Evolutionary conservation across 2,113 vertebrate species (phyloP), one percentile per base, ranked within the genome.

Genomic region (Micromys minutus): DNA sequence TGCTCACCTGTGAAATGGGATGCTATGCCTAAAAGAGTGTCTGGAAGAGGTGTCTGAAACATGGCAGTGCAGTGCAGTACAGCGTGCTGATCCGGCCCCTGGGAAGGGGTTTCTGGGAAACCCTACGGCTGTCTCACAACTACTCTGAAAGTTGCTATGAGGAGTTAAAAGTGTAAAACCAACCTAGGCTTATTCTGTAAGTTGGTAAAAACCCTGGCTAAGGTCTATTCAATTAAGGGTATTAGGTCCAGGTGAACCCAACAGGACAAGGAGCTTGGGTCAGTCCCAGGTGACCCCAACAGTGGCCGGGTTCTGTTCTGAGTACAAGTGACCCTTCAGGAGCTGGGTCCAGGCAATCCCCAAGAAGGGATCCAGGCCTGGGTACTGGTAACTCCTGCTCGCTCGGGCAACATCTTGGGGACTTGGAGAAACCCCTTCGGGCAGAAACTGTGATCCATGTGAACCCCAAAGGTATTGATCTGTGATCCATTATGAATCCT

Each of bases 21-120:
- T 8, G 7, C n/a, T 13, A 36, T n/a, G 36, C 57, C 55, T 59
- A 59, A 59, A 39, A 55, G 55, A 83, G 12, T 39, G 52, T 39
- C 9, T 31, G 31, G 26, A 57, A 7, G 19, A 24, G 21, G 39
- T 34, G 42, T 13, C 42, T 4, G 42, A 13, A 34, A 67, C 29
- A 34, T 7, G 59, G n/a, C 24, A 24, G 11, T 61, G 21, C 52
- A 29, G 26, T 65, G 57, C 11, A 17, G 26, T 9, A 22, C 39
- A 39, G 15, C 39, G 2, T n/a, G 59, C 21, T 1, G 16, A 5
- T 17, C n/a, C 6, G 7, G n/a, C 6, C 39, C 2, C 22, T 45
- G 39, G 26, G 29, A 34, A 24, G 15, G n/a, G 26, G 59, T 19
- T 69, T 24, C 63, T 52, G 31, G 6, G 19, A 36, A 16, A 36